Percentiles rank a stretch among this genome's conserved stretches.
Evolutionary conservation across 2,888 invertebrate species (phyloP).

Genomic region (Noctua janthe): DNA sequence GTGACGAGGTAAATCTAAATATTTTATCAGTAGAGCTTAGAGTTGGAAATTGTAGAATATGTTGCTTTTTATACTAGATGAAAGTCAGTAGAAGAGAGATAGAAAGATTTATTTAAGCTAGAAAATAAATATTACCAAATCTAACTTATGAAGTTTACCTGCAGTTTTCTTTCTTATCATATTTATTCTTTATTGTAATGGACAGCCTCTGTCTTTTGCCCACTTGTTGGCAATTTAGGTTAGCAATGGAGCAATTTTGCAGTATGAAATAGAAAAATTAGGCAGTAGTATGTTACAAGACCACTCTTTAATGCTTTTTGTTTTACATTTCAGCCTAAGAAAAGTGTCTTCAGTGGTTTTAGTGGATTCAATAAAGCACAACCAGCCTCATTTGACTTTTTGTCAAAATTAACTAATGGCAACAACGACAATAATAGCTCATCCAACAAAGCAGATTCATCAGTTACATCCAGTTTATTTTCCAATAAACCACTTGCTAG

Average conservation of each 20-base stretch:
- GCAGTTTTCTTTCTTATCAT: background rate
- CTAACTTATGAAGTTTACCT: background rate
- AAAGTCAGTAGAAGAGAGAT: background rate
- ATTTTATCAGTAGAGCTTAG: background rate
- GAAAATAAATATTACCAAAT: background rate
- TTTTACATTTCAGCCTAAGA: conserved; percentile 82
- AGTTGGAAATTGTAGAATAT: too few species aligned
- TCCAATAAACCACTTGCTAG: conserved; percentile 73
- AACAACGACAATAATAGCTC: conserved; percentile 81
- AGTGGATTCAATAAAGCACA: conserved; percentile 91
- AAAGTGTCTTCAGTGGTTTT: conserved; percentile 93
- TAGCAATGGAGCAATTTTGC: background rate
- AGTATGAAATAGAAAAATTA: background rate
- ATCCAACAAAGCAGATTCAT: conserved; percentile 68
- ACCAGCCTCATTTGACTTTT: conserved; percentile 90
- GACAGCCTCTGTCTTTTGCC: background rate
- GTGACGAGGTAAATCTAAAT: conserved; percentile 66
- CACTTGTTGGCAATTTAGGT: background rate
- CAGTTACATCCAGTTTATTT: conserved; percentile 75
- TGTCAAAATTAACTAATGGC: conserved; percentile 90
- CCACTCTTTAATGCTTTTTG: conserved; percentile 7
- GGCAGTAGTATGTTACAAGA: background rate
- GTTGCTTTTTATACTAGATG: background rate
- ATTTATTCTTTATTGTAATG: background rate
- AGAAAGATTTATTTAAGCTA: background rate